Evolutionary conservation across 2,797 vertebrate genomes (phyloP).

Genomic region (Hipposideros larvatus): DNA sequence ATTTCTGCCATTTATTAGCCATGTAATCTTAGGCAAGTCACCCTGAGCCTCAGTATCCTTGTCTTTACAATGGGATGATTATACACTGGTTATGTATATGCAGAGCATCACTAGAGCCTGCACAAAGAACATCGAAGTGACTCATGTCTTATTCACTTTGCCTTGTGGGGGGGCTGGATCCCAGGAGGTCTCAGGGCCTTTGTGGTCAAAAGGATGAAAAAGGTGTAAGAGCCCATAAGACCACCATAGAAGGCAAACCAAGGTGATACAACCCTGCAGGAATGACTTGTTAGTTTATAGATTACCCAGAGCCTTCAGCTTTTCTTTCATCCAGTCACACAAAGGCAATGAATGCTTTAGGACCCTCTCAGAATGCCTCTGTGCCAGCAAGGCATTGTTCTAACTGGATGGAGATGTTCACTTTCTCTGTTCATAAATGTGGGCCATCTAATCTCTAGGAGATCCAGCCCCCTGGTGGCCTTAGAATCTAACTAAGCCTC

Average conservation of each 20-base stretch:
- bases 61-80: neutral
- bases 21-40: neutral
- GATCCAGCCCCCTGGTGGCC: constrained; percentile 72
- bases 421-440: constrained; percentile 65
- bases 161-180: neutral
- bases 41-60: neutral
- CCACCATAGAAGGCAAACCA: neutral
- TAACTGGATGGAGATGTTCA: constrained; percentile 65
- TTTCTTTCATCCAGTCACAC: neutral
- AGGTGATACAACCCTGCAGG: neutral
- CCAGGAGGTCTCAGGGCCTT: neutral
- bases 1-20: neutral
- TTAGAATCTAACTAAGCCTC: constrained; percentile 2
- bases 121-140: neutral
- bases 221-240: neutral
- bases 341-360: accelerated
- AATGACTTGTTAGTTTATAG: neutral
- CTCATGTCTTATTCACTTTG: neutral
- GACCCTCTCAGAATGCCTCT: constrained; percentile 54
- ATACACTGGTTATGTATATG: accelerated
- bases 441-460: constrained; percentile 67
- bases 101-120: accelerated
- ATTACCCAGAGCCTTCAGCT: neutral
- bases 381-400: constrained; percentile 61
- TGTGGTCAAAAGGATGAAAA: neutral